phyloP scores from a whole-genome alignment of 1,140 invertebrate genomes.

The Drosophila parvula region DNA sequence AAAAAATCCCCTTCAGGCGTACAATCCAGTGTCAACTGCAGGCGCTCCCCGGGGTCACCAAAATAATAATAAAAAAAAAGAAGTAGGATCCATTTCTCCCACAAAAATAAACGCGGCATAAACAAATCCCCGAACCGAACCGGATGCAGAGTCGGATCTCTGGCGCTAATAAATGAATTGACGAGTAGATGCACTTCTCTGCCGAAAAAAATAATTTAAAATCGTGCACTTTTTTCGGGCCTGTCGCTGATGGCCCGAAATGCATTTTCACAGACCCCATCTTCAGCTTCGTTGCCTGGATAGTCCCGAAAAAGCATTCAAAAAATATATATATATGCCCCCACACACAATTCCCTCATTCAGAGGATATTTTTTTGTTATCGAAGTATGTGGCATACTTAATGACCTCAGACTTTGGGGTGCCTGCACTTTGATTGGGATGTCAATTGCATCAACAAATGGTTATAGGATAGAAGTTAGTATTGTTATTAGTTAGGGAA shows the following conservation, averaged over 20 bases:
- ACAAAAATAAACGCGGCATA: conserved; percentile 55
- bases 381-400: conserved; percentile 19
- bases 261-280: conserved; percentile 47
- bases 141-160: conserved; percentile 11
- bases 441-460: conserved; percentile 23
- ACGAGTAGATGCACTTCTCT: conserved; percentile 75
- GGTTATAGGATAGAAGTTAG: background rate
- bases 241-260: conserved; percentile 45
- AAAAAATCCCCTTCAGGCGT: conserved; percentile 15
- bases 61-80: conserved; percentile 36
- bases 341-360: background rate
- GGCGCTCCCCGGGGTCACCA: conserved; percentile 23
- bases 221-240: conserved; percentile 41
- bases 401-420: conserved; percentile 5
- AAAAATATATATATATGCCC: conserved; percentile 19
- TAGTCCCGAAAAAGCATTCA: conserved; percentile 10
- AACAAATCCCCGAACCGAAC: conserved; percentile 62
- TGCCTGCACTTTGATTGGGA: conserved; percentile 45
- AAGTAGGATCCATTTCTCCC: background rate
- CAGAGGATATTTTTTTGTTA: conserved; percentile 11
- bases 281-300: conserved; percentile 11
- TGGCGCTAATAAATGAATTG: conserved; percentile 82
- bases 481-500: background rate
- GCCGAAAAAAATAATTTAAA: conserved; percentile 65
- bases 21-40: conserved; percentile 67